These are phyloP conservation scores for Cyanoderma ruficeps DNA, from an alignment of 2,113 vertebrate species.

Conservation along the genomic window DNA sequence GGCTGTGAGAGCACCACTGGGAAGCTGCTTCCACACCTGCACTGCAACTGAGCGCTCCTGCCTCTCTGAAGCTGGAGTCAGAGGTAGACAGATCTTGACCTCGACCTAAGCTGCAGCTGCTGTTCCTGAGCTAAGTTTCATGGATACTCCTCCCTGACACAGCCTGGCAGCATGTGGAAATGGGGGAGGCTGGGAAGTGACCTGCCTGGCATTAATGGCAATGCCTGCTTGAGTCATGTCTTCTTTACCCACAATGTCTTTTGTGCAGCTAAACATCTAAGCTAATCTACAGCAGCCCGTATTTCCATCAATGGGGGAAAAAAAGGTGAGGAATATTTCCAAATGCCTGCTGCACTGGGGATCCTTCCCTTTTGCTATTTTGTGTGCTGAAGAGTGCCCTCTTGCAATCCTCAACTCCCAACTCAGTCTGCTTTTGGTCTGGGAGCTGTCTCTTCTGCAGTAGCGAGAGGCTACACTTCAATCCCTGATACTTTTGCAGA, in stretches of 20 bases:
- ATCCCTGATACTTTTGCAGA: not conserved
- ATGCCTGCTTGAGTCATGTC: not conserved
- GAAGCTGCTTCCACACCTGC: not conserved
- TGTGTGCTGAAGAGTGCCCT: not conserved
- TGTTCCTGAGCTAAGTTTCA: not conserved
- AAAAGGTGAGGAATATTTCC: not conserved
- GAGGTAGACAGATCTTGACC: not conserved
- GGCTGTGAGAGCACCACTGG: not conserved
- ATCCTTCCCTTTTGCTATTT: not conserved
- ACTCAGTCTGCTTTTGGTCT: not conserved
- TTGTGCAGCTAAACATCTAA: not conserved
- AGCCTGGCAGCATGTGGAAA: fast-evolving
- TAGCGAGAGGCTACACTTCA: not conserved
- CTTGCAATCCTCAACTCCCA: not conserved
- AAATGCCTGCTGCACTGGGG: not conserved
- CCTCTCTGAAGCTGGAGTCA: not conserved
- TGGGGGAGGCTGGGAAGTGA: not conserved
- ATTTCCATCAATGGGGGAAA: not conserved
- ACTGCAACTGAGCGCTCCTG: fast-evolving
- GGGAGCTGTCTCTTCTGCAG: not conserved
- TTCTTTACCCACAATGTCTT: not conserved
- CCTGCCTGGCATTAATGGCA: not conserved
- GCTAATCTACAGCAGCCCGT: not conserved
- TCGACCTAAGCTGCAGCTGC: not conserved
- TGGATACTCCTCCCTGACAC: fast-evolving